Conservation (phyloP, 1,140 invertebrate genomes). For the Pseudomyrmex pallidus region DNA sequence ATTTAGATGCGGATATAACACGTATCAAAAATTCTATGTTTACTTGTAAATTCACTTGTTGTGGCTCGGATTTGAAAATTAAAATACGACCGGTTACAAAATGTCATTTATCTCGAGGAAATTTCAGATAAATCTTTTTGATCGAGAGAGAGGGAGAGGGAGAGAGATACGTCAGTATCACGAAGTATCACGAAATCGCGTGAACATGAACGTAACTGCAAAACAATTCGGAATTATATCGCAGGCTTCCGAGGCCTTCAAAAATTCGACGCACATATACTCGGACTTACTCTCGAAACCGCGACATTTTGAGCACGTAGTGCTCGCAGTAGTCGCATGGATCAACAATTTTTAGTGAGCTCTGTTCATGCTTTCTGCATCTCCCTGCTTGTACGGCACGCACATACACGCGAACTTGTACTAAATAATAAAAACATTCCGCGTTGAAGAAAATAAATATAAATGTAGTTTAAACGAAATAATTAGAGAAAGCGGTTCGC, state of each 20-base stretch:
- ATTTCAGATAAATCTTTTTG: slow-evolving; percentile 10
- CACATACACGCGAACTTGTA: slow-evolving; percentile 1
- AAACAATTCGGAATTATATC: slow-evolving; percentile 29
- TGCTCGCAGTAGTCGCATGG: slow-evolving; percentile 38
- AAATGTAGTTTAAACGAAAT: not conserved
- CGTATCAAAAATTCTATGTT: not conserved
- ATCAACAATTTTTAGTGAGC: slow-evolving; percentile 61
- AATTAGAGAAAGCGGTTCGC: not conserved
- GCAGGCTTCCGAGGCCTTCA: slow-evolving; percentile 11
- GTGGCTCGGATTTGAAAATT: not conserved
- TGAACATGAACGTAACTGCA: not conserved
- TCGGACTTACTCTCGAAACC: not conserved
- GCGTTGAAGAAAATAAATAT: not conserved
- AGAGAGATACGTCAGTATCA: not conserved
- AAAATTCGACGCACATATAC: slow-evolving; percentile 46
- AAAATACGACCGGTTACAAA: not conserved
- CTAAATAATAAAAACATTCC: slow-evolving; percentile 2
- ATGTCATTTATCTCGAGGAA: not conserved
- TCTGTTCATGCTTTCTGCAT: not conserved
- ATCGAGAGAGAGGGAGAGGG: not conserved
- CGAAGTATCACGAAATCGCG: not conserved
- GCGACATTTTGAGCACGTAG: slow-evolving; percentile 64
- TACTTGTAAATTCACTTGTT: not conserved
- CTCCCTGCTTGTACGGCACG: not conserved
- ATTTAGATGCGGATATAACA: not conserved